These are phyloP conservation scores for Digitonthophagus gazella DNA, from an alignment of 2,888 invertebrate genomes.

Conservation along the genomic window DNA sequence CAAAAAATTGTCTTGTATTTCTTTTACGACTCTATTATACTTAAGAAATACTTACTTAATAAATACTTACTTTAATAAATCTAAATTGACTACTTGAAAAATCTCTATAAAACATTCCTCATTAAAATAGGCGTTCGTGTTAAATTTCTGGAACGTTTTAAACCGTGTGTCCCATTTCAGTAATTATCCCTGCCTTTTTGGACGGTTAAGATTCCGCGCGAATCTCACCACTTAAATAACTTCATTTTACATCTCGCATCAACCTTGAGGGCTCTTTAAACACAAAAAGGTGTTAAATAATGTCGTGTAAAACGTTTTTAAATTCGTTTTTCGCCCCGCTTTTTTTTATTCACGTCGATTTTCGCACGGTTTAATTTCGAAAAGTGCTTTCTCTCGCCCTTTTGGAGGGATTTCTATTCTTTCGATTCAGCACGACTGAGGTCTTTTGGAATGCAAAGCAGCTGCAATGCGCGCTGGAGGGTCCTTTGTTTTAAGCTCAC, in stretches of 20 bases:
- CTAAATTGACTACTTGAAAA: neutral
- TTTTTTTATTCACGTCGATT: neutral
- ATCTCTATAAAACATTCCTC: neutral
- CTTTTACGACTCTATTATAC: no score
- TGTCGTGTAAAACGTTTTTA: neutral
- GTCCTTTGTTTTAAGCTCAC: neutral
- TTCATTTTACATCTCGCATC: neutral
- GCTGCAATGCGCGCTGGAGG: neutral
- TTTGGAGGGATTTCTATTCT: neutral
- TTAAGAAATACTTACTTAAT: no score
- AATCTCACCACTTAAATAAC: neutral
- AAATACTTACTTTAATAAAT: no score
- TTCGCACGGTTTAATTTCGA: neutral
- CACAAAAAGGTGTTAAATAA: no score
- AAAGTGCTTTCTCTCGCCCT: constrained; percentile 1
- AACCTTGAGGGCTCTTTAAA: no score
- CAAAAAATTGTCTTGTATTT: no score
- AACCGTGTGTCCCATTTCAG: neutral
- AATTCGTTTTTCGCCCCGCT: neutral
- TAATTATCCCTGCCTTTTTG: no score
- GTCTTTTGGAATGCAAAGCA: neutral
- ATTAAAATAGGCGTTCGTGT: neutral
- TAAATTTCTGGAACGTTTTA: neutral
- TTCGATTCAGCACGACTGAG: neutral
- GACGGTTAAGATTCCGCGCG: neutral